Evolutionary conservation across 2,113 vertebrate genomes (phyloP), one percentile per base, ranked within the genome.

Genomic region (Channa argus): DNA sequence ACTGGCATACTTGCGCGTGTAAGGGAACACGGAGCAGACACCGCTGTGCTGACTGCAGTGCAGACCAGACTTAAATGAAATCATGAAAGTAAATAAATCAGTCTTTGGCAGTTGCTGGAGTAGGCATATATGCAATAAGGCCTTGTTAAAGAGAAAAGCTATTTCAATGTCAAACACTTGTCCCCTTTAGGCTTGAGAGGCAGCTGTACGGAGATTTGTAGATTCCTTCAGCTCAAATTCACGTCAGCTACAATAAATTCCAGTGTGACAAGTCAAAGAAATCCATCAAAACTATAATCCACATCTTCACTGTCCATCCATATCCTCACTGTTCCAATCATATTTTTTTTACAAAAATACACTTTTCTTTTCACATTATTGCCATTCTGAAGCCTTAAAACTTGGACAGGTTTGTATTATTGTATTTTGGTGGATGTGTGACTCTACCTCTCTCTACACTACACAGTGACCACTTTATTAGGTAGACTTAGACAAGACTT

Each of bases 1-100:
- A 69, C 12, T 82, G 65, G 52, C 65, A 80, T 41, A 54, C 34
- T 33, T 54, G 34, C 77, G 64, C 33, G 71, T 52, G 74, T 82
- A 63, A 39, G 65, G 55, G 75, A 83, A 84, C 75, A 72, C 6
- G 55, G 46, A 83, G 47, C 85, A 87, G 86, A 83, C 54, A 63
- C 49, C 0, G 47, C 43, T 46, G 2, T 44, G 50, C 47, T 12
- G 56, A 71, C 58, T 64, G 64, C 56, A 56, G 73, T 3, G 58
- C 59, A 39, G 59, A 71, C 61, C 77, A 76, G 72, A 76, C 45
- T 34, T 65, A 69, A 56, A 37, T 78, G 47, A 77, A 79, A 52
- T 89, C 81, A 83, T 78, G 72, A 87, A 85, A 84, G 85, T 83
- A 82, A 88, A 91, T 92, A 92, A 91, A 90, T 91, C 74, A 82